phyloP scores from a whole-genome alignment of 1,140 invertebrate genomes.

The Lutraria rhynchaena region DNA sequence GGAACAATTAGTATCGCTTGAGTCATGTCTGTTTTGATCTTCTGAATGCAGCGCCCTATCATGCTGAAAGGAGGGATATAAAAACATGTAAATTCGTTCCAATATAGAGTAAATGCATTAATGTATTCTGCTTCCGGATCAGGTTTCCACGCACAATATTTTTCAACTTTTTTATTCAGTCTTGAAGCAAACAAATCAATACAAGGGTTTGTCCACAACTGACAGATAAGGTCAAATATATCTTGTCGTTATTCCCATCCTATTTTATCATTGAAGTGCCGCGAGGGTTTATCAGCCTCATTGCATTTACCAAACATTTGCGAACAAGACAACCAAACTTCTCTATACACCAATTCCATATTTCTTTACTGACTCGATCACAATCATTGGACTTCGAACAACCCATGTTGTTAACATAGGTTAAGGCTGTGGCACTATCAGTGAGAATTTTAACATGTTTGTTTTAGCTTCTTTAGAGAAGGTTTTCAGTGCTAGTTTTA shows the following conservation, averaged over 20 bases:
- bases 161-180: constrained; percentile 1
- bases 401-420: too few species aligned
- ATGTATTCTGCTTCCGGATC: background rate
- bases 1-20: background rate
- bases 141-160: constrained; percentile 31
- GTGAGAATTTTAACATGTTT: constrained; percentile 5
- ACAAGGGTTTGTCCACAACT: background rate
- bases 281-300: constrained; percentile 21
- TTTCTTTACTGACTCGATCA: background rate
- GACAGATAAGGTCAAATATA: background rate
- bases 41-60: background rate
- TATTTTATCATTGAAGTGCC: constrained; percentile 29
- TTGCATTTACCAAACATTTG: constrained; percentile 17
- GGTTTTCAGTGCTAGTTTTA: constrained; percentile 5
- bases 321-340: background rate
- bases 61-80: constrained; percentile 36
- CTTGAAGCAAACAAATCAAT: too few species aligned
- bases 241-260: constrained; percentile 12
- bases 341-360: background rate
- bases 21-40: background rate
- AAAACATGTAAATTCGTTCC: background rate
- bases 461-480: background rate
- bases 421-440: background rate
- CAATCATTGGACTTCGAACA: background rate
- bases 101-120: constrained; percentile 28